Evolutionary conservation across 2,888 invertebrate genomes (phyloP).

Genomic region (Cerastis rubricosa): DNA sequence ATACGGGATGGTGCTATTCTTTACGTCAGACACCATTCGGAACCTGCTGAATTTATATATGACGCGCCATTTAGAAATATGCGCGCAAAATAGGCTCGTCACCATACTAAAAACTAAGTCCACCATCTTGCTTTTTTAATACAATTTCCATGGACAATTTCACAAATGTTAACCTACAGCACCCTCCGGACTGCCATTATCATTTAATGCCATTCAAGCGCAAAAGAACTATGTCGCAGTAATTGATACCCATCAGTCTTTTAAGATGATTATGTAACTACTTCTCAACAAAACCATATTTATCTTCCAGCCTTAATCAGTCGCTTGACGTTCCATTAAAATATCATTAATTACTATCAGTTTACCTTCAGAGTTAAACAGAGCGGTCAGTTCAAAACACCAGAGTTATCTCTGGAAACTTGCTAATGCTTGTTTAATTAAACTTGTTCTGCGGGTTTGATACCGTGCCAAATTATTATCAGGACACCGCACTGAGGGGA

Average conservation of each 20-base stretch:
- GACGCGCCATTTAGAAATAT: no score
- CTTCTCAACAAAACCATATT: constrained; percentile 2
- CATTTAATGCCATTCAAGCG: no score
- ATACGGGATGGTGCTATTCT: no score
- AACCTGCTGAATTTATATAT: no score
- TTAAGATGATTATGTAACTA: neutral
- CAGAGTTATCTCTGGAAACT: constrained; percentile 57
- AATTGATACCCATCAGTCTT: neutral
- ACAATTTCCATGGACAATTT: neutral
- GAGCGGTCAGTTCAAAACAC: constrained; percentile 54
- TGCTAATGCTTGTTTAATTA: constrained; percentile 73
- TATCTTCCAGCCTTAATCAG: constrained; percentile 14
- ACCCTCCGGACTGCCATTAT: no score
- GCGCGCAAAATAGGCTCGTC: no score
- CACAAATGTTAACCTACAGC: neutral
- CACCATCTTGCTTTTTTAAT: neutral
- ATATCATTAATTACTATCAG: constrained; percentile 36
- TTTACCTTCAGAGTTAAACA: constrained; percentile 39
- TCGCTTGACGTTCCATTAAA: constrained; percentile 30
- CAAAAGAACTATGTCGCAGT: neutral
- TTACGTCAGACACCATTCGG: no score
- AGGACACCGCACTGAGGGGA: constrained; percentile 31
- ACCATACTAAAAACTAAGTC: neutral
- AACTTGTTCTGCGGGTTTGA: constrained; percentile 68
- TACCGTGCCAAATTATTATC: constrained; percentile 69